These are phyloP conservation scores for Silurus aristotelis DNA, from an alignment of 2,797 vertebrate species.

Conservation along the genomic window DNA sequence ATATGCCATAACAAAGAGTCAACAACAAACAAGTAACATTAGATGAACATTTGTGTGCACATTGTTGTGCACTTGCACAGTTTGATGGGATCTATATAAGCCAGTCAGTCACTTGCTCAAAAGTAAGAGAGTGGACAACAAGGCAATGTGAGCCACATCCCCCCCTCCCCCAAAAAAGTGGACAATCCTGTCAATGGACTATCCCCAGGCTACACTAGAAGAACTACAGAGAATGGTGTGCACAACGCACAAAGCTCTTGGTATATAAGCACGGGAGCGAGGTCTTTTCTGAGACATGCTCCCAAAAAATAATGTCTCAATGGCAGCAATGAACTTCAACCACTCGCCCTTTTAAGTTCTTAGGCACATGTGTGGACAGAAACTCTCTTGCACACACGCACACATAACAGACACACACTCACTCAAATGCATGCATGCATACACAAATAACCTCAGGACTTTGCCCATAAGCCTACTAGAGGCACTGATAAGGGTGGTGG, in stretches of 20 bases:
- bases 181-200: conserved; percentile 60
- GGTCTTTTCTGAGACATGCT: conserved; percentile 53
- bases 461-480: conserved; percentile 61
- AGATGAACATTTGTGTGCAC: conserved; percentile 79
- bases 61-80: conserved; percentile 75
- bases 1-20: conserved; percentile 73
- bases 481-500: conserved; percentile 60
- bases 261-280: conserved; percentile 51
- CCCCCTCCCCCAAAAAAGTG: conserved; percentile 56
- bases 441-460: conserved; percentile 63
- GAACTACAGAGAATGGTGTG: conserved; percentile 62
- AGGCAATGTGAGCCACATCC: conserved; percentile 79
- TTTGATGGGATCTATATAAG: conserved; percentile 72
- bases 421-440: conserved; percentile 51
- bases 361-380: conserved; percentile 83
- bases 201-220: conserved; percentile 74
- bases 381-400: conserved; percentile 66
- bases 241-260: conserved; percentile 54
- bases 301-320: conserved; percentile 81
- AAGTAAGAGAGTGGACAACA: conserved; percentile 79
- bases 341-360: conserved; percentile 78
- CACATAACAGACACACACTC: conserved; percentile 40
- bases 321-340: conserved; percentile 67
- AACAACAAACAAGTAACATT: conserved; percentile 80
- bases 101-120: conserved; percentile 79